Percentiles rank a stretch among this genome's conserved stretches.
Conservation (phyloP, 2,888 invertebrate species). For the Lasioglossum figueresi region DNA sequence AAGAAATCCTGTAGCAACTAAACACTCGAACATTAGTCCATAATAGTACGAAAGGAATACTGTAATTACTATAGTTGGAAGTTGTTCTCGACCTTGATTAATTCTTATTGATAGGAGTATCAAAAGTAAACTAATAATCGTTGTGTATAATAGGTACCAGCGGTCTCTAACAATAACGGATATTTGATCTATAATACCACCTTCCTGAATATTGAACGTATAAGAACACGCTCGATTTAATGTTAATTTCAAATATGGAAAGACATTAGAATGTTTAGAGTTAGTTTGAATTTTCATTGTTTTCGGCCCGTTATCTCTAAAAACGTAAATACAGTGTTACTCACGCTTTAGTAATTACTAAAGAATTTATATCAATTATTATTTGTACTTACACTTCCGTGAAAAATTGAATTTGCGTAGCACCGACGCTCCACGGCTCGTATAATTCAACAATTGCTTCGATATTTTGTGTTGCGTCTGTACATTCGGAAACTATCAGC, state of each 20-base stretch:
- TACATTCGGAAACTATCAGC: conserved; percentile 68
- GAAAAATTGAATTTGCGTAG: conserved; percentile 73
- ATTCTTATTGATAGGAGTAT: conserved; percentile 77
- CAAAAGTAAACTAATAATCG: conserved; percentile 86
- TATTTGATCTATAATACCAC: conserved; percentile 81
- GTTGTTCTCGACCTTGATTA: conserved; percentile 55
- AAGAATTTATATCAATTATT: neutral
- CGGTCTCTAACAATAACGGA: conserved; percentile 77
- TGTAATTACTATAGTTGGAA: conserved; percentile 70
- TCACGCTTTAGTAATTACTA: neutral
- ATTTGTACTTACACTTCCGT: conserved; percentile 68
- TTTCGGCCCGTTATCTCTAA: conserved; percentile 83
- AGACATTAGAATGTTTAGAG: conserved; percentile 85
- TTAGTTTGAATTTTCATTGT: conserved; percentile 87
- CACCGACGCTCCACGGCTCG: conserved; percentile 74
- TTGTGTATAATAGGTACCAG: conserved; percentile 86
- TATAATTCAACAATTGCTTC: conserved; percentile 73
- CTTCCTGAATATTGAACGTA: conserved; percentile 82
- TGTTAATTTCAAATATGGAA: conserved; percentile 85
- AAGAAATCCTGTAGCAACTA: conserved; percentile 77
- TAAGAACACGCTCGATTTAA: conserved; percentile 91
- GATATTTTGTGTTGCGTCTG: conserved; percentile 57
- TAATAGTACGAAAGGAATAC: conserved; percentile 66
- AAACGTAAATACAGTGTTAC: conserved; percentile 27
- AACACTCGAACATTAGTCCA: conserved; percentile 74